Evolutionary conservation across 2,113 vertebrate species (phyloP).

Genomic region (Nyctibius bracteatus): DNA sequence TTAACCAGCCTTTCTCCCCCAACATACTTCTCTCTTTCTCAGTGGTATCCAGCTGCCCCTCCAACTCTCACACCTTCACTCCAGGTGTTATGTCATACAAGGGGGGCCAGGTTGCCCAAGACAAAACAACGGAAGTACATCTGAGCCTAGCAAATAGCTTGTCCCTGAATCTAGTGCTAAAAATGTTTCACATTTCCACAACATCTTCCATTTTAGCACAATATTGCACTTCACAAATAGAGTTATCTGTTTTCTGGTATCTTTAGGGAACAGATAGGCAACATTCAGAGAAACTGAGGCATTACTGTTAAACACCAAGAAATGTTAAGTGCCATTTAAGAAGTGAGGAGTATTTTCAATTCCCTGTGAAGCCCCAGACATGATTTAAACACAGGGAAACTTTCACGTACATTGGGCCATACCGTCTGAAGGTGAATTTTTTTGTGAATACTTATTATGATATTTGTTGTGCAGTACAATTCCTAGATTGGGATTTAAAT

Average conservation of each 20-base stretch:
- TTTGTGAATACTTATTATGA: not conserved
- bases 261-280: not conserved
- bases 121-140: not conserved
- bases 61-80: not conserved
- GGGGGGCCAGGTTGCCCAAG: not conserved
- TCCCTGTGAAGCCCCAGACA: not conserved
- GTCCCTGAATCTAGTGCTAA: not conserved
- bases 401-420: rapidly evolving
- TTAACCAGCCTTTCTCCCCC: not conserved
- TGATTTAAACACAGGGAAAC: not conserved
- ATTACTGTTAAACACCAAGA: not conserved
- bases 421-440: not conserved
- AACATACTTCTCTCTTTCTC: not conserved
- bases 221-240: not conserved
- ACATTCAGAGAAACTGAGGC: not conserved
- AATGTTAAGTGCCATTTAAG: not conserved
- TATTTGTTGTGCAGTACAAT: not conserved
- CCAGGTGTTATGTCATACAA: too few relatives aligned
- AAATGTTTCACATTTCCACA: not conserved
- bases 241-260: not conserved
- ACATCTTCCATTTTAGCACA: not conserved
- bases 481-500: not conserved
- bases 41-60: not conserved
- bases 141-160: not conserved
- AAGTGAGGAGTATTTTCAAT: not conserved